Percentiles rank a stretch among this genome's conserved stretches.
Evolutionary conservation across 2,113 vertebrate species (phyloP).

Genomic region (Lutjanus erythropterus): DNA sequence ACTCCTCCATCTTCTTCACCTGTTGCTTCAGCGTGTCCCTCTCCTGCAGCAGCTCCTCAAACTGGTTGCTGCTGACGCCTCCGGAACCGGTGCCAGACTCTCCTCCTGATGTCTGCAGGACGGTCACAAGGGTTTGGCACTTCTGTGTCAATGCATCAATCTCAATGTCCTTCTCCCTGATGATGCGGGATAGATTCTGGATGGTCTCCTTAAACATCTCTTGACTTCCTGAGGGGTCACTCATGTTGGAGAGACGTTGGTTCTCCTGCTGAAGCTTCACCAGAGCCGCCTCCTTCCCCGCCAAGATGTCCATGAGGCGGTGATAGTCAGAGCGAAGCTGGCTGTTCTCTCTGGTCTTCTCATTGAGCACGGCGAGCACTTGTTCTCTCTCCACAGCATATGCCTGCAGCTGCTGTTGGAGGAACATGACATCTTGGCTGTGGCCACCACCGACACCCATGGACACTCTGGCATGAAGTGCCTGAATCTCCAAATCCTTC

Average conservation of each 20-base stretch:
- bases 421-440: slow-evolving; percentile 88
- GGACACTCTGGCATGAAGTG: slow-evolving; percentile 90
- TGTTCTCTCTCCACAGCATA: slow-evolving; percentile 93
- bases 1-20: slow-evolving; percentile 99
- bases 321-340: slow-evolving; percentile 94
- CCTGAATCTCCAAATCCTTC: slow-evolving; percentile 95
- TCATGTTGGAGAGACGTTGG: slow-evolving; percentile 86
- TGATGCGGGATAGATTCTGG: slow-evolving; percentile 97
- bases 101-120: slow-evolving; percentile 88
- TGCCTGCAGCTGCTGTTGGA: slow-evolving; percentile 95
- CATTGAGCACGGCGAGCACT: slow-evolving; percentile 92
- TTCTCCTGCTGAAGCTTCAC: slow-evolving; percentile 94
- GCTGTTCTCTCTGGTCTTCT: slow-evolving; percentile 96
- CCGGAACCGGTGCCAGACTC: slow-evolving; percentile 74
- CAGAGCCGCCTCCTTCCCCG: slow-evolving; percentile 93
- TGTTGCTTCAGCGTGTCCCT: slow-evolving; percentile 95
- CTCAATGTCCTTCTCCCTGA: slow-evolving; percentile 98
- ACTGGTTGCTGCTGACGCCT: slow-evolving; percentile 95
- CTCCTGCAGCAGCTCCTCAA: slow-evolving; percentile 96
- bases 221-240: slow-evolving; percentile 90
- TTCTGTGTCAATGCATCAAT: slow-evolving; percentile 97
- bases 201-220: slow-evolving; percentile 98
- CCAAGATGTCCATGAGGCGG: slow-evolving; percentile 93
- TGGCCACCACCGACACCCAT: slow-evolving; percentile 83
- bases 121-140: slow-evolving; percentile 94